Evolutionary conservation across 2,888 invertebrate genomes (phyloP), one percentile per base, ranked within the genome.

Genomic region (Troides oblongomaculatus): DNA sequence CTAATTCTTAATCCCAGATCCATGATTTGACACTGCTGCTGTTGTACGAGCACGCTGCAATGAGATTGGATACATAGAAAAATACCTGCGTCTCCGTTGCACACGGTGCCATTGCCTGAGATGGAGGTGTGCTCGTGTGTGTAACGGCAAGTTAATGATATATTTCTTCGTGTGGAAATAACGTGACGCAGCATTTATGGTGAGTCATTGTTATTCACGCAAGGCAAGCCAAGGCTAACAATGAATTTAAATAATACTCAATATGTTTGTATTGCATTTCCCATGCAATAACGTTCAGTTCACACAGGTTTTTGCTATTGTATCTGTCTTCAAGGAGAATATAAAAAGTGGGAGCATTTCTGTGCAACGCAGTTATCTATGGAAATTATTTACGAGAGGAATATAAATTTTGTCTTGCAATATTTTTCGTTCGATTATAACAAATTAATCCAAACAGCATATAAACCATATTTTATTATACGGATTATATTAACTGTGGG

Each of bases 1-100:
- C 85, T 78, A 81, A 89, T 81, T 87, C 80, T 89, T 89, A 88
- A 84, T 81, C 86, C 81, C 88, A 88, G 85, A 88, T 75, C 71
- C 75, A 76, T 71, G 76, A 73, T 74, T 69, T 74, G 72, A 76
- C 46, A 46, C 63, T 21, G 53, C 64, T 59, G 66, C 66, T 69
- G 66, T 71, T 62, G 65, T 61, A 61, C 64, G 65, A 64, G 64
- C 61, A 61, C 57, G 39, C 58, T 30, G 58, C 68, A 43, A 63
- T 68, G 53, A 25, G 53, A 63, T 30, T 62, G 43, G 39, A 62
- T 63, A 21, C 43, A 21, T 53, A 50, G 56, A 36, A 57, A 62
- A 62, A 14, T 62, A 43, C 43, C 64, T 68, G 39, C 62, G 63
- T 62, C 64, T 57, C 65, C 65, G 56, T 36, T 18, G 18, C 64